phyloP scores from a whole-genome alignment of 2,797 vertebrate genomes.

The Rhabdomys pumilio region DNA sequence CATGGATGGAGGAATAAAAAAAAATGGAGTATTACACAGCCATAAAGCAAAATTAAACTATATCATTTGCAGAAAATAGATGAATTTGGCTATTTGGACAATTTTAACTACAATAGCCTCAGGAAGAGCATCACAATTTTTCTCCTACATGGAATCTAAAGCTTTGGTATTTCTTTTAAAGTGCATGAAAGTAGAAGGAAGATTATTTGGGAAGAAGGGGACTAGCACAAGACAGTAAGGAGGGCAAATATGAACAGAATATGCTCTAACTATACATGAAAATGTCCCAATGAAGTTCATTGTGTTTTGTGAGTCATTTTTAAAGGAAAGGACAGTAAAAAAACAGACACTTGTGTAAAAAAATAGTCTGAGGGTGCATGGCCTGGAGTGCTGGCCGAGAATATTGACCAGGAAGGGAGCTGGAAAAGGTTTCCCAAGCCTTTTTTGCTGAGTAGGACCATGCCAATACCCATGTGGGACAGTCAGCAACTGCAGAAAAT shows the following conservation, averaged over 20 bases:
- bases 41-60: neutral
- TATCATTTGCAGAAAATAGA: neutral
- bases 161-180: neutral
- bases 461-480: neutral
- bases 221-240: neutral
- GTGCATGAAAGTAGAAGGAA: neutral
- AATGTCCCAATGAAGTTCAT: neutral
- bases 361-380: neutral
- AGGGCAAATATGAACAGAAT: neutral
- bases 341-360: slow-evolving; percentile 53
- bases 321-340: neutral
- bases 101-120: neutral
- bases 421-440: neutral
- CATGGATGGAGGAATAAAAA: neutral
- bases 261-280: neutral
- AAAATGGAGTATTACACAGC: neutral
- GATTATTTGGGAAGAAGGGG: neutral
- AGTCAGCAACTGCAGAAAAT: neutral
- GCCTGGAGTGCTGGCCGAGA: neutral
- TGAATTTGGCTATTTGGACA: neutral
- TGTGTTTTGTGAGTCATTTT: neutral
- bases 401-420: neutral
- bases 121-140: neutral
- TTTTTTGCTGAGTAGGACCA: neutral
- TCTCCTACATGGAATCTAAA: neutral